Evolutionary conservation across 2,888 invertebrate genomes (phyloP), one percentile per base, ranked within the genome.

Genomic region (Chloromyia formosa): DNA sequence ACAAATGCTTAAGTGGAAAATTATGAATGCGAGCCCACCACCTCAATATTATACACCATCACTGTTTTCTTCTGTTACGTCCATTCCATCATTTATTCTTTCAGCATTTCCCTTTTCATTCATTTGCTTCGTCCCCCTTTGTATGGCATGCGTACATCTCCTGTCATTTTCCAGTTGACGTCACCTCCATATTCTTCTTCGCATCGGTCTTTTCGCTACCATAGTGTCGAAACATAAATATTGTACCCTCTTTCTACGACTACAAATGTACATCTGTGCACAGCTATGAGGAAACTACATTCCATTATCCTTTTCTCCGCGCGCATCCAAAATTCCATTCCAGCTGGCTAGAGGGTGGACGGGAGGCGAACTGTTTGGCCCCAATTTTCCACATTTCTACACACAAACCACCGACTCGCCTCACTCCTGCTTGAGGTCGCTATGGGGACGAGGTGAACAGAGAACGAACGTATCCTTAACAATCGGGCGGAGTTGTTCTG

Each of bases 401-500:
- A 16, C 64, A 64, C 64, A 40, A 49, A 66, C 49, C 27, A 60
- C n/a, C 20, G 35, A 58, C 20, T 42, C 20, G 27, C 27, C 27
- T 35, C 27, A 4, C 27, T 35, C 7, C 27, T 35, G 27, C 27
- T 35, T 35, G 27, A 4, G 27, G 27, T 35, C 27, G 27, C 27
- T 35, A 35, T 35, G 27, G 27, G 27, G 27, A 35, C 27, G 7
- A 2, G 27, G 7, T 7, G n/a, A 35, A 7, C 27, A 35, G 27
- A 35, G 16, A n/a, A 14, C 71, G 58, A 20, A 40, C 10, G 71
- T 69, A 71, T 71, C 56, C 71, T 71, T 58, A 56, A 71, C 71
- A 71, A 71, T 71, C 71, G 71, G 71, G 71, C 58, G 71, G 71
- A 71, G 71, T 71, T 71, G 56, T 56, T 58, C 66, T 42, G 22